Evolutionary conservation across 2,888 invertebrate species (phyloP).

Genomic region (Tortrix viridana): DNA sequence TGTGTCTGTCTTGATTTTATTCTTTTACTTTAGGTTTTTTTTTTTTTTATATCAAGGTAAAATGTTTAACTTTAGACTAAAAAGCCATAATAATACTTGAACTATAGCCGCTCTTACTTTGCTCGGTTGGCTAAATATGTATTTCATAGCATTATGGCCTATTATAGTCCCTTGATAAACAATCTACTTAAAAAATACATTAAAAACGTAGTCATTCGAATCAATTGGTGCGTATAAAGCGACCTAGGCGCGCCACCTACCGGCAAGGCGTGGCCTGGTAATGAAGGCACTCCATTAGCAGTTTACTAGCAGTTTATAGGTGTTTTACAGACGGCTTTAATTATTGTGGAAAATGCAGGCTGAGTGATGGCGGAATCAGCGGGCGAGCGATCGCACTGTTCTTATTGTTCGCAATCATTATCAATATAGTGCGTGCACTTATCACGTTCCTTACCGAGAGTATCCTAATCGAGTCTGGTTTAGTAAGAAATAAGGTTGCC

Average conservation of each 20-base stretch:
- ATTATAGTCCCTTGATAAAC: too few species aligned
- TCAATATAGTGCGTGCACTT: slow-evolving; percentile 37
- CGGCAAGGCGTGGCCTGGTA: slow-evolving; percentile 63
- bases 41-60: too few species aligned
- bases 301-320: slow-evolving; percentile 73
- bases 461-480: too few species aligned
- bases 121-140: too few species aligned
- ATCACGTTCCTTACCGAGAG: too few species aligned
- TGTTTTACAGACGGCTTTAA: slow-evolving; percentile 74
- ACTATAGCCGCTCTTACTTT: too few species aligned
- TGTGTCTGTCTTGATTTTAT: too few species aligned
- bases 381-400: slow-evolving; percentile 15
- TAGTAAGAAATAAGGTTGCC: too few species aligned
- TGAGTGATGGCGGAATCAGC: slow-evolving; percentile 49
- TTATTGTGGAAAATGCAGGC: slow-evolving; percentile 66
- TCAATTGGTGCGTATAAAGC: slow-evolving; percentile 41
- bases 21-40: too few species aligned
- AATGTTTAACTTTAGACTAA: too few species aligned
- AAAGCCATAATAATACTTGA: too few species aligned
- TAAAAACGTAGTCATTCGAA: slow-evolving; percentile 29
- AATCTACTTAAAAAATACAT: slow-evolving; percentile 1
- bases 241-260: slow-evolving; percentile 65
- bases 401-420: slow-evolving; percentile 38
- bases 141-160: too few species aligned
- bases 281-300: slow-evolving; percentile 70